Conservation (phyloP, 1,140 invertebrate genomes). For the Brevipalpus yothersi region DNA sequence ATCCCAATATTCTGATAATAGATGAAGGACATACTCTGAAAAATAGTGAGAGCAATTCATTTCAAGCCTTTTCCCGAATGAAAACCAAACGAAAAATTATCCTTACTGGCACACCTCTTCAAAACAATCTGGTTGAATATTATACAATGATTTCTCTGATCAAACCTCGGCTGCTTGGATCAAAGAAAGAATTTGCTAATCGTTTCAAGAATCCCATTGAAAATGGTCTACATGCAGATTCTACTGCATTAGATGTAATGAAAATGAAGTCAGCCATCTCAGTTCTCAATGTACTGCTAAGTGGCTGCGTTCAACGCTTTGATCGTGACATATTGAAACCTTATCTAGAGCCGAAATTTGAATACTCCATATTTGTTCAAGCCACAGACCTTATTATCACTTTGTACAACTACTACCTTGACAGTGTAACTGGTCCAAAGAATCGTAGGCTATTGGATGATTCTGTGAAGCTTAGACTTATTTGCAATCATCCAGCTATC, state of each 20-base stretch:
- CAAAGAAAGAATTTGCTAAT: conserved; percentile 75
- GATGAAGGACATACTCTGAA: conserved; percentile 92
- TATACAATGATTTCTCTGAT: conserved; percentile 93
- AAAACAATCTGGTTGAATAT: conserved; percentile 18
- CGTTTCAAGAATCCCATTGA: conserved; percentile 32
- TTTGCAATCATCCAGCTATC: not conserved
- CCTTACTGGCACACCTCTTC: conserved; percentile 29
- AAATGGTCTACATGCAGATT: not conserved
- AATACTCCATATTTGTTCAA: not conserved
- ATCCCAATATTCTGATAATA: conserved; percentile 79
- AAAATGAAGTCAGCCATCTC: not conserved
- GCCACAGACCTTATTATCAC: not conserved
- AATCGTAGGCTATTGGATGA: not conserved
- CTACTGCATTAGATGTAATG: not conserved
- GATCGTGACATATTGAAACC: not conserved
- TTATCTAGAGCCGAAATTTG: not conserved
- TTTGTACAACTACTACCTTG: not conserved
- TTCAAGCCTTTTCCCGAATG: conserved; percentile 70
- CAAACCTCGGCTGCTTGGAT: conserved; percentile 59
- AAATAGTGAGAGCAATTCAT: conserved; percentile 76
- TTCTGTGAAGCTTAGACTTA: not conserved
- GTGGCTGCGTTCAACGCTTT: conserved; percentile 15
- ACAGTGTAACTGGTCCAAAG: not conserved
- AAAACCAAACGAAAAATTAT: conserved; percentile 55
- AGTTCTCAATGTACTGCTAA: not conserved